A percentile compares a stretch with the other conserved stretches of the same genome.
Evolutionary conservation across 2,113 vertebrate species (phyloP).

Genomic region (Prietella phreatophila): DNA sequence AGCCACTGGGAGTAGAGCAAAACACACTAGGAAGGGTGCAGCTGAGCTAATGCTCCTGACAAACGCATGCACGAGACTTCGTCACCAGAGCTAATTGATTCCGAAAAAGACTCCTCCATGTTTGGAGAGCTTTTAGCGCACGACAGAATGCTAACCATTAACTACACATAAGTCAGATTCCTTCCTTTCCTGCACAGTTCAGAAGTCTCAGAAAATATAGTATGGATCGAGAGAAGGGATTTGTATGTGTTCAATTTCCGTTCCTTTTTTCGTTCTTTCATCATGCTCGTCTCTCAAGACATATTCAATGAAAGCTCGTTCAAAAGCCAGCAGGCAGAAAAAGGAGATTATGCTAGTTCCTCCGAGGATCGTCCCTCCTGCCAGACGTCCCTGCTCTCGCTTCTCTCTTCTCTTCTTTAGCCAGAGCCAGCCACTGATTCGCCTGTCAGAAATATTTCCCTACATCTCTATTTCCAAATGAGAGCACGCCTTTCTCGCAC

Average conservation of each 20-base stretch:
- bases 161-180: neutral
- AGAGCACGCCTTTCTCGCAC: conserved; percentile 71
- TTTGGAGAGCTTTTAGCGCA: neutral
- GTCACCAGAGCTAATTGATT: conserved; percentile 90
- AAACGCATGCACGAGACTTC: conserved; percentile 61
- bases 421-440: conserved; percentile 81
- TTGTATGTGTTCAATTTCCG: conserved; percentile 52
- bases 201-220: conserved; percentile 58
- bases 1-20: conserved; percentile 67
- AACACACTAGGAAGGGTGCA: conserved; percentile 74
- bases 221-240: conserved; percentile 65
- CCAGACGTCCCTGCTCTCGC: conserved; percentile 65
- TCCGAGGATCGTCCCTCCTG: conserved; percentile 77
- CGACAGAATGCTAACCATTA: conserved; percentile 19
- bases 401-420: conserved; percentile 47
- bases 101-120: conserved; percentile 73
- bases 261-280: conserved; percentile 56
- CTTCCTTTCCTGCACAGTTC: conserved; percentile 19
- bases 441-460: conserved; percentile 81
- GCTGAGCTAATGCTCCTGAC: conserved; percentile 76
- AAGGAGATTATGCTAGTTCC: conserved; percentile 81
- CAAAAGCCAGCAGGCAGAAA: conserved; percentile 83
- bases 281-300: conserved; percentile 73
- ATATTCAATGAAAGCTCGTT: conserved; percentile 84
- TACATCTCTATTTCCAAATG: conserved; percentile 93